Evolutionary conservation across 2,797 vertebrate genomes (phyloP).

Genomic region (Mus spretus): DNA sequence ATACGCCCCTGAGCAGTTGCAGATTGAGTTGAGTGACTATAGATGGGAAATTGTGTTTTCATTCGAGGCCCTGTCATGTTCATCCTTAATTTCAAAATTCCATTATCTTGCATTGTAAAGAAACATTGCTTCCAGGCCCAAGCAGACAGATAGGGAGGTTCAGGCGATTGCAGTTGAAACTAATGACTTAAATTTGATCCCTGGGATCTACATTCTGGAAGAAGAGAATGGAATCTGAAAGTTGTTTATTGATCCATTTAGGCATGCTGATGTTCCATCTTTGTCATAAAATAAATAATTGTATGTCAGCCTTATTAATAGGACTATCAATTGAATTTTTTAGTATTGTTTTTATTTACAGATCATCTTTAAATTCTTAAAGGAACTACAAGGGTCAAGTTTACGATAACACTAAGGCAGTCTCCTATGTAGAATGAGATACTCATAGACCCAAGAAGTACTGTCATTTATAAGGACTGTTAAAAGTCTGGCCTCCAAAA

Average conservation of each 20-base stretch:
- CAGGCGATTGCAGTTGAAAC: no score
- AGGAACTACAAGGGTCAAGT: not conserved
- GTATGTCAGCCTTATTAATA: not conserved
- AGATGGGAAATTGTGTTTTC: not conserved
- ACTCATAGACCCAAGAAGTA: not conserved
- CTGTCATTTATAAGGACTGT: not conserved
- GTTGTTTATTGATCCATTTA: not conserved
- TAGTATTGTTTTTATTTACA: not conserved
- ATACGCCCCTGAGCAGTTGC: not conserved
- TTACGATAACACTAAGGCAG: not conserved
- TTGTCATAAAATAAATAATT: not conserved
- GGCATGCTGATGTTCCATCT: not conserved
- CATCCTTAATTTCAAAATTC: not conserved
- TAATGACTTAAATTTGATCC: not conserved
- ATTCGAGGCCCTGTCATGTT: not conserved
- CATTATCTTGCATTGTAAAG: not conserved
- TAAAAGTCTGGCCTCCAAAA: not conserved
- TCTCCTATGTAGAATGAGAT: not conserved
- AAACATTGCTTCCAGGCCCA: not conserved
- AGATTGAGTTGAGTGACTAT: not conserved
- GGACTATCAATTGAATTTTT: not conserved
- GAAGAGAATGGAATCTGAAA: not conserved
- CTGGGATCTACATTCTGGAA: not conserved
- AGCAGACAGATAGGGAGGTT: not conserved
- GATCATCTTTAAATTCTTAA: not conserved